Base-by-base conservation (phyloP, 2,113 vertebrate species). In the Macaca mulatta region DNA sequence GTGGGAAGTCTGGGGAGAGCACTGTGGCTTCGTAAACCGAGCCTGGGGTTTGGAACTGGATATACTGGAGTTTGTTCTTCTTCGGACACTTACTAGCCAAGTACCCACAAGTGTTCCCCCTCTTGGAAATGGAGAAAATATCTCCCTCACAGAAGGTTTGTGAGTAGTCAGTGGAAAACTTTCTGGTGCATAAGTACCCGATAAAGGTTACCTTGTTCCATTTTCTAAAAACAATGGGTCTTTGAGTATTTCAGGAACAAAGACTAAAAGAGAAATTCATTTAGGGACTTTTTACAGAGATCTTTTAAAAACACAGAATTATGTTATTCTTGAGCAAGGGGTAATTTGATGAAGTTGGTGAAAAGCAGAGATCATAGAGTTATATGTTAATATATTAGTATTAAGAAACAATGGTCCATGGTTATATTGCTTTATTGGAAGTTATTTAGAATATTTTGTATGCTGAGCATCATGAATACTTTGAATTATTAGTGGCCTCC, bases 281-380 rank as follows among this genome's bases (percentile, higher is more conserved):
- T 57, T 74, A 77, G 52, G 48, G 59, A 50, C 23, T 30, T 88
- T 92, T 78, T 25, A 45, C 25, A 81, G 43, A 75, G 32, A n/a
- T 40, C 43, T 78, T 43, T 82, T 69, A 89, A 93, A 93, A 67
- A 50, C 16, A 45, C 38, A 81, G 7, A 48, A 79, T 87, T 38
- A 38, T 72, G 27, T 86, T 94, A 50, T 61, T 96, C 45, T 96
- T 91, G 43, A 89, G 74, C 59, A 87, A 89, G 23, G 18, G 17
- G 10, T 86, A 78, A 93, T 86, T 97, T 91, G 40, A 89, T 70
- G 81, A 67, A 52, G 20, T 84, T 48, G 82, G 32, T 88, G 74
- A 97, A 57, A 89, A 93, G 38, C 38, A 88, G 75, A 91, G 38
- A 72, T 92, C 23, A 80, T 69, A 40, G 40, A 38, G 30, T 74